Base-by-base conservation (phyloP, 2,797 vertebrate species). In the Aulostomus chinensis region DNA sequence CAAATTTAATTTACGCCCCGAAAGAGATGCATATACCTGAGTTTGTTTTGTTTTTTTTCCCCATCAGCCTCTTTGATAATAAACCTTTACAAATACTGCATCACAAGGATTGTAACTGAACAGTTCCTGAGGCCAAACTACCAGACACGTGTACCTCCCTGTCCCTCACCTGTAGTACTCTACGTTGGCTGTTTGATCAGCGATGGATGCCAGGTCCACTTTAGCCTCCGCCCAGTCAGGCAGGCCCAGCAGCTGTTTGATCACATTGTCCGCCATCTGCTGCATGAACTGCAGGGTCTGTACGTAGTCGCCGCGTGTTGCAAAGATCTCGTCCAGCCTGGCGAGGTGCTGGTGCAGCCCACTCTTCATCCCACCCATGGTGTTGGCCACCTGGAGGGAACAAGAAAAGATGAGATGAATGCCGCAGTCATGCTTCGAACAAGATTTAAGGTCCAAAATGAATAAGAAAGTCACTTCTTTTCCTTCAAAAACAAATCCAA, bases 151-250 rank as follows among this genome's bases (percentile, higher is more conserved):
- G n/a, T 18, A 32, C 11, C 2, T 28, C 7, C 1, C 14, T 6
- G 20, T 7, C 35, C 16, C 55, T 81, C 84, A 98, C 96, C 96
- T 93, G 86, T 96, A 98, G 72, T 98, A 92, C 77, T 98, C 97
- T 0, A 93, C 25, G 0, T 67, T 84, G 32, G 86, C 76, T 0
- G 90, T 80, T 34, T 89, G 78, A 34, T 82, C 40, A 0, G 94
- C 91, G 17, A 94, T 53, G 11, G 45, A 12, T 0, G 92, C 88
- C 78, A 98, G 89, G 78, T 94, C 80, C 2, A 89, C 13, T 1
- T 92, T 90, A 26, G 88, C 70, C 2, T 81, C 70, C 9, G 40
- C 84, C 95, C 94, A 95, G 76, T 84, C 80, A 0, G 96, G 96
- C 58, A 98, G 79, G 18, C 91, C 93, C 2, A 93, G 80, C n/a